Base-by-base conservation (phyloP, 30 jellyfish, hydroid and myxozoan species). In the Chrysaora quinquecirrha region DNA sequence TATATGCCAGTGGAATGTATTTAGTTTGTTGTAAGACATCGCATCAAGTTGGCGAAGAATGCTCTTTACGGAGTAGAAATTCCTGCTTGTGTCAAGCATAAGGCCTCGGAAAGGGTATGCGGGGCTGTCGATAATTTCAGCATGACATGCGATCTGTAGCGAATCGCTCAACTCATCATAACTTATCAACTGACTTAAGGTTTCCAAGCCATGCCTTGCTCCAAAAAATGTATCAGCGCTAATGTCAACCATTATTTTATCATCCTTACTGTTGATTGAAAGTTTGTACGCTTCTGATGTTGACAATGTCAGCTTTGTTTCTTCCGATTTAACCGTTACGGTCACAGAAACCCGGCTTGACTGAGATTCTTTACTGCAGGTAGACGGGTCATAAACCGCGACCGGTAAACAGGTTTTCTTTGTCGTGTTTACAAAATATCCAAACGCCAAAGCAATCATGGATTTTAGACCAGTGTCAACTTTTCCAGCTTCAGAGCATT, bases 191-290 rank as follows among this genome's bases (percentile, higher is more conserved):
- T 89, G 97, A 69, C 97, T 89, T 30, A 89, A 23, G 52, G 97
- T 81, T 70, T 89, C 97, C 25, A 89, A 64, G 22, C 77, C 97
- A 38, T 89, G 97, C 21, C 97, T 85, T 22, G 97, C 97, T 0
- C 97, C 97, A 46, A 63, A 89, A 54, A 75, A 89, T 9, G 92
- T 82, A 48, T 82, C 84, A 16, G 93, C 88, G 3, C 35, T 7
- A 20, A 89, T 89, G 21, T 27, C 52, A 23, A 71, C 97, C 4
- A 49, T 43, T 0, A 71, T 86, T 1, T 21, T 32, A 3, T 71
- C 25, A 0, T 18, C 22, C 22, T 86, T 29, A 0, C 84, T 74
- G 49, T 21, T 29, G 54, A 89, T 83, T 24, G 20, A 56, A 9
- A 89, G 73, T 1, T 49, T 56, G 34, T 89, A 89, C 4, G 89